Conservation (phyloP, 2,888 invertebrate genomes). For the Dioctria rufipes region DNA sequence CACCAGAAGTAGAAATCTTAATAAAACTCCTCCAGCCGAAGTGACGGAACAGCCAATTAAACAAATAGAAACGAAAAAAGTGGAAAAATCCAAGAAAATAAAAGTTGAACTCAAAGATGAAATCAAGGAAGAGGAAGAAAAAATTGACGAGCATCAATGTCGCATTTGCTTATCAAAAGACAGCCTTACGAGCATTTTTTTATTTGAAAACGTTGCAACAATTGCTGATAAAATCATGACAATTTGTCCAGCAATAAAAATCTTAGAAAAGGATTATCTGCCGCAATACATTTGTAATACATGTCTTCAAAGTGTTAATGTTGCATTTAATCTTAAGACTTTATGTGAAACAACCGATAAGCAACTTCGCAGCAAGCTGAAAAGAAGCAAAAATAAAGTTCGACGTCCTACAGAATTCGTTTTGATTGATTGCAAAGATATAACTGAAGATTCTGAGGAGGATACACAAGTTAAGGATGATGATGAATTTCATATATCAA, state of each 20-base stretch:
- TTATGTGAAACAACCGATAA: constrained; percentile 70
- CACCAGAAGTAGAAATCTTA: constrained; percentile 45
- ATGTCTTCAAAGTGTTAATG: constrained; percentile 68
- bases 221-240: constrained; percentile 70
- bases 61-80: constrained; percentile 1
- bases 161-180: constrained; percentile 68
- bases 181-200: constrained; percentile 67
- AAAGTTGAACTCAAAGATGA: constrained; percentile 38
- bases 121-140: constrained; percentile 54
- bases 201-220: constrained; percentile 64
- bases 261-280: constrained; percentile 69
- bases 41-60: neutral
- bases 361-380: constrained; percentile 69
- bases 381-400: constrained; percentile 69
- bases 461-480: constrained; percentile 67
- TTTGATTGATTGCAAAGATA: constrained; percentile 68
- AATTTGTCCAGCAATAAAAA: constrained; percentile 69
- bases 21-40: constrained; percentile 12
- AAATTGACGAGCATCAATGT: constrained; percentile 68
- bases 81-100: constrained; percentile 16
- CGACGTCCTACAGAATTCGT: constrained; percentile 68
- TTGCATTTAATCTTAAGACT: constrained; percentile 68
- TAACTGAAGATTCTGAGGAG: constrained; percentile 57
- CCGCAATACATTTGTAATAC: constrained; percentile 70
- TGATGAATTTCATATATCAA: constrained; percentile 69